These are phyloP conservation scores for Pleuronectes platessa DNA, from an alignment of 2,113 vertebrate species.

Conservation along the genomic window DNA sequence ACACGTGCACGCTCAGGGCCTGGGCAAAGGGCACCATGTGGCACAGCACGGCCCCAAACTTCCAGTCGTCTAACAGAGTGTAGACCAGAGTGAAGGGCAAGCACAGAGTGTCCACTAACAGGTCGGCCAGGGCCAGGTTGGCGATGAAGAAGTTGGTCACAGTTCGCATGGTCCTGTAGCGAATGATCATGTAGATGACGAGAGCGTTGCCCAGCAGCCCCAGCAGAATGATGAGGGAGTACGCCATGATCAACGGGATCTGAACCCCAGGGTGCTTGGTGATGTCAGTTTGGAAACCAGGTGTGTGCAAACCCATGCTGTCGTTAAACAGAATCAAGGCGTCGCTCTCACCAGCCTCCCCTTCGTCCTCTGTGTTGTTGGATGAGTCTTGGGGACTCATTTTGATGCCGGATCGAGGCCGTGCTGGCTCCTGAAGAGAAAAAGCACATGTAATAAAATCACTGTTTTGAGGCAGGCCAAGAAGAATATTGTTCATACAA, in stretches of 20 bases:
- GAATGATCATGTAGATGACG: conserved; percentile 91
- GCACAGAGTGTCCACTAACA: conserved; percentile 91
- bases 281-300: conserved; percentile 85
- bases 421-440: conserved; percentile 47
- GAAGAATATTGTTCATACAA: background rate
- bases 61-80: conserved; percentile 92
- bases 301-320: conserved; percentile 73
- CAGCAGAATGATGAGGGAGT: conserved; percentile 90
- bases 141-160: conserved; percentile 96
- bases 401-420: conserved; percentile 28
- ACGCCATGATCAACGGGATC: conserved; percentile 87
- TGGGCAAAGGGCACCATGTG: conserved; percentile 91
- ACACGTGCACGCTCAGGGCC: conserved; percentile 91
- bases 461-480: background rate
- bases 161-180: conserved; percentile 91
- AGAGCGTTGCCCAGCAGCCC: conserved; percentile 90
- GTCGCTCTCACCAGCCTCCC: conserved; percentile 47
- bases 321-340: conserved; percentile 68
- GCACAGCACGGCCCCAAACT: conserved; percentile 90
- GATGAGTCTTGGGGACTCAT: conserved; percentile 84
- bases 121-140: conserved; percentile 91
- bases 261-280: conserved; percentile 90
- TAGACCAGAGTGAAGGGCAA: conserved; percentile 92
- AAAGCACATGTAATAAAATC: conserved; percentile 18
- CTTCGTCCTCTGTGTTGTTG: conserved; percentile 84